A percentile compares a stretch with the other conserved stretches of the same genome.
Evolutionary conservation across 2,888 invertebrate genomes (phyloP).

Genomic region (Platycheirus rosarum): DNA sequence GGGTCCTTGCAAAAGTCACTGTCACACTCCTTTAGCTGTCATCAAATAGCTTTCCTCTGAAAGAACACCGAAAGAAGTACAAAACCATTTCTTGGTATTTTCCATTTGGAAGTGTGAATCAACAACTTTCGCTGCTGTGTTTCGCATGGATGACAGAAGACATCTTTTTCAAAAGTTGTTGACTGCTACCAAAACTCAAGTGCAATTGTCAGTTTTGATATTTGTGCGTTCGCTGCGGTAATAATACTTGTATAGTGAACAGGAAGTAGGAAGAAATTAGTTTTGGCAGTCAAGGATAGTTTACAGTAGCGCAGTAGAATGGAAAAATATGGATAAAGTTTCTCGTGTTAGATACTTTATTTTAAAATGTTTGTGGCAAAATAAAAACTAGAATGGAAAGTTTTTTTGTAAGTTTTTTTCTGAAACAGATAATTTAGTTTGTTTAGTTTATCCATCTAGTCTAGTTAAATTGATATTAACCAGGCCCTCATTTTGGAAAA

Average conservation of each 20-base stretch:
- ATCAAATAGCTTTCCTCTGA: conserved; percentile 36
- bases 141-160: conserved; percentile 37
- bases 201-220: conserved; percentile 29
- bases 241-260: background rate
- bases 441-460: too few species aligned
- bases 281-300: background rate
- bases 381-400: too few species aligned
- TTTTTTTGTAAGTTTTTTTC: too few species aligned
- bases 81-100: background rate
- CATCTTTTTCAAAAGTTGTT: conserved; percentile 27
- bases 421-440: too few species aligned
- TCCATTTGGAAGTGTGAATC: conserved; percentile 14
- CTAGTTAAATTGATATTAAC: too few species aligned
- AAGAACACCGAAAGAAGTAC: conserved; percentile 22
- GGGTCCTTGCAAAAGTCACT: conserved; percentile 31
- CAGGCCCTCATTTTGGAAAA: too few species aligned
- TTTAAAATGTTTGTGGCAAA: too few species aligned
- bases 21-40: conserved; percentile 22
- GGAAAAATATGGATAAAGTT: too few species aligned
- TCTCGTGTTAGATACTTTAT: too few species aligned
- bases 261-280: background rate
- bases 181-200: conserved; percentile 26
- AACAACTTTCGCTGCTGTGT: conserved; percentile 23
- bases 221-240: conserved; percentile 20
- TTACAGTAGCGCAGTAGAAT: too few species aligned